These are phyloP conservation scores for Xiphophorus hellerii DNA, from an alignment of 2,113 vertebrate species.

Conservation along the genomic window DNA sequence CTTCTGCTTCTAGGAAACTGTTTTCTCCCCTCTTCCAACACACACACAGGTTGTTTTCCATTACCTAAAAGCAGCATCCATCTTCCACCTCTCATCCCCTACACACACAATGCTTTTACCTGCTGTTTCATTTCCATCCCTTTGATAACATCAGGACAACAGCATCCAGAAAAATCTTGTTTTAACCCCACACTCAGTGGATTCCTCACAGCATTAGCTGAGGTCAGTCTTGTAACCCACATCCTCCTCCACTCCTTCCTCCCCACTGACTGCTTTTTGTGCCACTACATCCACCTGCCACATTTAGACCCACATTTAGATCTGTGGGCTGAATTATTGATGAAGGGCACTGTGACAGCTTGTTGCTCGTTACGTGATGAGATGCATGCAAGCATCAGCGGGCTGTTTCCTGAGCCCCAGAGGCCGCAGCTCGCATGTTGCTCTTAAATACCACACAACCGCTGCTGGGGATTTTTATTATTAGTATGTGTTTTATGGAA, in stretches of 20 bases:
- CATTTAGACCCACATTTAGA: constrained; percentile 54
- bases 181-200: neutral
- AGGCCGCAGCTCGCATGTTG: neutral
- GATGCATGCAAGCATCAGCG: constrained; percentile 5
- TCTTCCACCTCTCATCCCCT: constrained; percentile 16
- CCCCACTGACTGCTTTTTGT: constrained; percentile 21
- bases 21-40: constrained; percentile 23
- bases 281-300: constrained; percentile 29
- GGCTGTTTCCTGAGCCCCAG: neutral
- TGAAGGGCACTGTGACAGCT: constrained; percentile 51
- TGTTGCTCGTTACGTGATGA: constrained; percentile 30
- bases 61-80: constrained; percentile 60
- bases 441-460: neutral
- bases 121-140: neutral
- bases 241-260: neutral
- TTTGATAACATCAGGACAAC: constrained; percentile 13
- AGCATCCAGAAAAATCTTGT: constrained; percentile 3
- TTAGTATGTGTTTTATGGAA: neutral
- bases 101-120: constrained; percentile 9
- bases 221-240: constrained; percentile 45
- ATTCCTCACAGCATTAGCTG: constrained; percentile 1
- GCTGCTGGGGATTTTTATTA: neutral
- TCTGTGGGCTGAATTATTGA: constrained; percentile 74
- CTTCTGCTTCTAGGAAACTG: constrained; percentile 50
- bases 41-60: constrained; percentile 57